Evolutionary conservation across 2,113 vertebrate species (phyloP).

Genomic region (Todiramphus saurophagus): DNA sequence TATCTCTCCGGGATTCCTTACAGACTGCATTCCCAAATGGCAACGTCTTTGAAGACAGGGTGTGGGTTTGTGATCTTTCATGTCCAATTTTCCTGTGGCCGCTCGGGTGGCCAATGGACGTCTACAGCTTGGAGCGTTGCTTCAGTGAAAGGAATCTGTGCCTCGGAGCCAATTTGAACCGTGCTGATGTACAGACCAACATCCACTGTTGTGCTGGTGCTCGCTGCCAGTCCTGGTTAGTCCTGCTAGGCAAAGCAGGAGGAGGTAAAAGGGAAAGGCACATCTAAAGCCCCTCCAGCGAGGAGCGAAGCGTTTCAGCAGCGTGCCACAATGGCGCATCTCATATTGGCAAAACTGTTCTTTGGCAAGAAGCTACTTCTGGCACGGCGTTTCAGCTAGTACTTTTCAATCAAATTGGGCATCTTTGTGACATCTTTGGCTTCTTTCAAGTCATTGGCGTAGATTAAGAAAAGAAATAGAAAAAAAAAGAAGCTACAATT

Average conservation of each 20-base stretch:
- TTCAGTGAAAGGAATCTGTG: neutral
- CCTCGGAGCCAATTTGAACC: neutral
- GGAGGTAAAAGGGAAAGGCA: neutral
- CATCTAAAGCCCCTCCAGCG: neutral
- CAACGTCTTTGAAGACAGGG: neutral
- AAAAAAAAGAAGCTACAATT: neutral
- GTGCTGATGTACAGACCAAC: neutral
- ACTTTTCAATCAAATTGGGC: neutral
- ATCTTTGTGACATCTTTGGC: neutral
- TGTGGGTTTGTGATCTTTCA: neutral
- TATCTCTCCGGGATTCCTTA: neutral
- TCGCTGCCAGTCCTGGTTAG: neutral
- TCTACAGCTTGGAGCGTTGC: neutral
- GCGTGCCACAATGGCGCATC: rapidly evolving
- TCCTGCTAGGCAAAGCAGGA: neutral
- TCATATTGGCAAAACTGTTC: neutral
- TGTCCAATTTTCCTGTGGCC: neutral
- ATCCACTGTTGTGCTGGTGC: neutral
- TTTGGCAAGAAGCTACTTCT: neutral
- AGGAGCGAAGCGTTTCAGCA: neutral
- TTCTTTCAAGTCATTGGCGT: neutral
- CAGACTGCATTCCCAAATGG: neutral
- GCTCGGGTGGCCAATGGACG: rapidly evolving
- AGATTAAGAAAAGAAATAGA: neutral
- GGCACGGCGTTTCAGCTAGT: neutral